Percentiles rank a stretch among this genome's conserved stretches.
Evolutionary conservation across 2,888 invertebrate genomes (phyloP).

Genomic region (Sicus ferrugineus): DNA sequence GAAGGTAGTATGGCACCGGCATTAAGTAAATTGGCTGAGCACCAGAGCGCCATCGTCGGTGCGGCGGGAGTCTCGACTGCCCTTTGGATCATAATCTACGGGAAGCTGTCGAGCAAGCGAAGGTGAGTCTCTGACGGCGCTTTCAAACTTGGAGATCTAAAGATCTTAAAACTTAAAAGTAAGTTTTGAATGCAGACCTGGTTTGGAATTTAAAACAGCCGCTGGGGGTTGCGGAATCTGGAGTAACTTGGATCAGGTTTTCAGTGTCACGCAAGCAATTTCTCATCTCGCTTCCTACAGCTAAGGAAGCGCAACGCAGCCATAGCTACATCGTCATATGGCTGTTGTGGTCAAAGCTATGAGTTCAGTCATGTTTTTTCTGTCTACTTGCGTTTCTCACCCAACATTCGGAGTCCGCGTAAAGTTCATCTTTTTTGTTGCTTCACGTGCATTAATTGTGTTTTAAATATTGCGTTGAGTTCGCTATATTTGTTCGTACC

Average conservation of each 20-base stretch:
- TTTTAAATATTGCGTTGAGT: background rate
- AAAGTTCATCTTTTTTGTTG: background rate
- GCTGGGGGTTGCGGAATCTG: no score
- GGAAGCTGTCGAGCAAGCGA: constrained; percentile 67
- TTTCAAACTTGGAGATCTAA: no score
- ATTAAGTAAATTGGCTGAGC: constrained; percentile 77
- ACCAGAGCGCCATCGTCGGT: constrained; percentile 69
- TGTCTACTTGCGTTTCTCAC: background rate
- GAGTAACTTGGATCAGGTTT: constrained; percentile 39
- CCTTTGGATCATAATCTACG: constrained; percentile 69
- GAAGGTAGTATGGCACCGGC: constrained; percentile 73
- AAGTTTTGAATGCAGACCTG: no score
- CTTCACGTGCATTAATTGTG: background rate
- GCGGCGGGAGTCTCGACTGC: constrained; percentile 72
- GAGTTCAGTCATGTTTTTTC: background rate
- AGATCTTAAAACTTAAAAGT: no score
- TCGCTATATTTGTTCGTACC: background rate
- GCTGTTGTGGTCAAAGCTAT: background rate
- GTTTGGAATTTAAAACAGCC: no score
- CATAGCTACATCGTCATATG: background rate
- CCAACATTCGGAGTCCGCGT: background rate
- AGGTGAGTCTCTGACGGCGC: constrained; percentile 49
- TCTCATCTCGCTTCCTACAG: background rate
- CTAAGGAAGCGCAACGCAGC: background rate
- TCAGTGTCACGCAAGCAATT: constrained; percentile 29